These are phyloP conservation scores for Lasaia peninsularis DNA, from an alignment of 1,140 invertebrate genomes.

Conservation along the genomic window DNA sequence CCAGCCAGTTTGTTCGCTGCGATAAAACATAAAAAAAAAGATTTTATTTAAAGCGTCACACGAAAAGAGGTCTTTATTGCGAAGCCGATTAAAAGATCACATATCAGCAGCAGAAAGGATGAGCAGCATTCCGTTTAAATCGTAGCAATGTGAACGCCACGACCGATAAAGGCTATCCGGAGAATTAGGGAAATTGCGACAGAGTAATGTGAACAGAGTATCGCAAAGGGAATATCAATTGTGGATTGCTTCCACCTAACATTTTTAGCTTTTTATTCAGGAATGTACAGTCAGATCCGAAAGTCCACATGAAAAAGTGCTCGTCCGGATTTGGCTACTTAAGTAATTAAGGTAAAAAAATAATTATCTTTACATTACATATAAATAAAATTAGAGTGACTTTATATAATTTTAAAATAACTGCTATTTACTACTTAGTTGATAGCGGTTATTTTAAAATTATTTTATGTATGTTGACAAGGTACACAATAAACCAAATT, in stretches of 20 bases:
- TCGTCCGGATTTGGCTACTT: no score
- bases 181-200: conserved; percentile 12
- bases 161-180: conserved; percentile 11
- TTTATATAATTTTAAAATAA: no score
- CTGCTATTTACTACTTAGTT: no score
- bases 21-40: no score
- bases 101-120: conserved; percentile 1
- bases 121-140: conserved; percentile 3
- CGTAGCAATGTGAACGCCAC: not conserved
- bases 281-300: not conserved
- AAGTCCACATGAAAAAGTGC: no score
- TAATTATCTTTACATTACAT: no score
- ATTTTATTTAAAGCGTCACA: not conserved
- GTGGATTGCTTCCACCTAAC: not conserved
- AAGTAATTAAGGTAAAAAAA: no score
- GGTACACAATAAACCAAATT: no score
- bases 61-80: not conserved
- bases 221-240: conserved; percentile 13
- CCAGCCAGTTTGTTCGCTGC: no score
- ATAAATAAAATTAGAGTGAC: no score
- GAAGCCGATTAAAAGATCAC: conserved; percentile 8
- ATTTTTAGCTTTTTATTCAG: not conserved
- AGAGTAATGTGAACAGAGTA: conserved; percentile 11
- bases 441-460: no score
- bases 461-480: no score